Percentiles rank a stretch among this genome's conserved stretches.
Conservation (phyloP, 2,113 vertebrate species). For the Petromus typicus region DNA sequence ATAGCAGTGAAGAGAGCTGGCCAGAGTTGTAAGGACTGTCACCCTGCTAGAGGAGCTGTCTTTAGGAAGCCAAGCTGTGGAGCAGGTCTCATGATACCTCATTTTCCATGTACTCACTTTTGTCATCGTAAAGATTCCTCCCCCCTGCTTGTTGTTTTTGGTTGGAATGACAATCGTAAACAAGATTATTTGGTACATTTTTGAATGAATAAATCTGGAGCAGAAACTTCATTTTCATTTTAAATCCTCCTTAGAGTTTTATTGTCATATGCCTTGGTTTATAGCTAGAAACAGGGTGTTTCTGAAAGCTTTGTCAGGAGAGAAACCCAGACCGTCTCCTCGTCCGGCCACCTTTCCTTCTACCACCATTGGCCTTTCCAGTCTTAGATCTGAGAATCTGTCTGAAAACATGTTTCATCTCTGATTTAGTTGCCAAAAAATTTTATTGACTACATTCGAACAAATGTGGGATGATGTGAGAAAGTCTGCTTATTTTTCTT, state of each 20-base stretch:
- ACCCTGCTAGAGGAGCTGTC: neutral
- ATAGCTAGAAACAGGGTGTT: neutral
- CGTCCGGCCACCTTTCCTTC: neutral
- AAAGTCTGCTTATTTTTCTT: neutral
- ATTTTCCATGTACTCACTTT: neutral
- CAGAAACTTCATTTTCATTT: neutral
- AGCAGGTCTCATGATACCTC: neutral
- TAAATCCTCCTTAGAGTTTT: constrained; percentile 1
- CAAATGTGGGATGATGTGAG: constrained; percentile 15
- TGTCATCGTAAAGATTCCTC: neutral
- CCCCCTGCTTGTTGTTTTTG: neutral
- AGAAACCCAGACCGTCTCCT: neutral
- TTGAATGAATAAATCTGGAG: constrained; percentile 36
- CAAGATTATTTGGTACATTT: neutral
- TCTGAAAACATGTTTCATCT: constrained; percentile 25
- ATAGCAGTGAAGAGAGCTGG: neutral
- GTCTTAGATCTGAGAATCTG: neutral
- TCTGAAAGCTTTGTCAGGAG: neutral
- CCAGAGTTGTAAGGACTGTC: neutral
- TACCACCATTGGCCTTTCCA: neutral
- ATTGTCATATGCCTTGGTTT: neutral
- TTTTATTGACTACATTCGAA: constrained; percentile 1
- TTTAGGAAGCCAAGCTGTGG: neutral
- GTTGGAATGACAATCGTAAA: neutral
- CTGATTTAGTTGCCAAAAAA: neutral